Evolutionary conservation across 2,797 vertebrate species (phyloP).

Genomic region (Erpetoichthys calabaricus): DNA sequence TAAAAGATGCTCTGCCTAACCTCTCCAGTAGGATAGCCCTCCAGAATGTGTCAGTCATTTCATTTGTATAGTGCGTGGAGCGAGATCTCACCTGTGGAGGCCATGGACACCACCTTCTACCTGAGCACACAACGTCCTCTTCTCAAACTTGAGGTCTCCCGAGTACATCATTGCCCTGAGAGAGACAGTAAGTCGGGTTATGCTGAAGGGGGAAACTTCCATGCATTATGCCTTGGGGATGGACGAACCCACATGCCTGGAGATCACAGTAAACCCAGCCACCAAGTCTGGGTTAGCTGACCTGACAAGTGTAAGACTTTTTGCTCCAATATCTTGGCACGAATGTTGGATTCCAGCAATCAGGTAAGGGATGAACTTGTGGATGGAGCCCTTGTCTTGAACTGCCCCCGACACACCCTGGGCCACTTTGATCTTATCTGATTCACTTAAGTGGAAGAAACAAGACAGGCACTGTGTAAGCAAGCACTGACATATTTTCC

Average conservation of each 20-base stretch:
- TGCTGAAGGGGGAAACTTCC: too few species aligned
- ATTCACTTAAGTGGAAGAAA: conserved; percentile 53
- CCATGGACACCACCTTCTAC: conserved; percentile 90
- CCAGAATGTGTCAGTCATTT: too few species aligned
- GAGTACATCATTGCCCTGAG: conserved; percentile 94
- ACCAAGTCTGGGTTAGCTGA: too few species aligned
- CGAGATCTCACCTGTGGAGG: conserved; percentile 91
- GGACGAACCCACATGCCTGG: too few species aligned
- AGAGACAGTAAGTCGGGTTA: background rate
- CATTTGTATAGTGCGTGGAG: too few species aligned
- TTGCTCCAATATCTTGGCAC: conserved; percentile 91
- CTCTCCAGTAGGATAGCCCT: too few species aligned
- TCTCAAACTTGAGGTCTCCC: conserved; percentile 94
- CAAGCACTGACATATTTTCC: too few species aligned
- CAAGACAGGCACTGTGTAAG: conserved; percentile 3
- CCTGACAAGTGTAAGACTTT: conserved; percentile 90
- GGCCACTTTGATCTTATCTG: conserved; percentile 94
- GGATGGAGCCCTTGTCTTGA: conserved; percentile 95
- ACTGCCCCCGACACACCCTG: conserved; percentile 92
- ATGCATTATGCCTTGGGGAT: too few species aligned
- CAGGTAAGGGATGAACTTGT: conserved; percentile 92
- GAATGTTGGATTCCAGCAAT: conserved; percentile 90
- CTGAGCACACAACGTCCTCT: conserved; percentile 82
- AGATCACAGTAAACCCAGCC: too few species aligned
- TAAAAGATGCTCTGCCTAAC: too few species aligned